Evolutionary conservation across 2,797 vertebrate species (phyloP), one percentile per base, ranked within the genome.

Genomic region (Brachymystax lenok): DNA sequence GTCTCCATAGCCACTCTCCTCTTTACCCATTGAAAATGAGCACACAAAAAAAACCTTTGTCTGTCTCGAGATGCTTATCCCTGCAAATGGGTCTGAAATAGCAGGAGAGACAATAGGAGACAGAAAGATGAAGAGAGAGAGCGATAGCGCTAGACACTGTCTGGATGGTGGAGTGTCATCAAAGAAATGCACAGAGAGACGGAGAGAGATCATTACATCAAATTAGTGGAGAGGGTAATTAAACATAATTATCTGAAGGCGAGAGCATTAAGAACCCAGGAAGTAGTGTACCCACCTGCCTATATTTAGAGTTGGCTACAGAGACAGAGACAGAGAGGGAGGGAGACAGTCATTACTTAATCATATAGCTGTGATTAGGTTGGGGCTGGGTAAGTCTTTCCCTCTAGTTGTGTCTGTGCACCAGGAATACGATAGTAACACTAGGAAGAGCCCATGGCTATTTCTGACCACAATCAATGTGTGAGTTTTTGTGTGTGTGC

Each of bases 201-300:
- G 61, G 77, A 52, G 93, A 93, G 94, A 93, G 94, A 63, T 63
- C 91, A 92, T 94, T 94, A 95, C 94, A 93, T 92, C 91, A 95
- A 94, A 95, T 95, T 95, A 95, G 93, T 94, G 94, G 94, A 89
- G 92, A 92, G 93, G 94, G 94, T 95, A 95, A 95, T 96, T 96
- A 95, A 94, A 93, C 93, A 91, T 94, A 95, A 95, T 95, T 95
- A 95, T 95, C 93, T 90, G 95, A 94, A 95, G 94, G 94, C 95
- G 94, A 94, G 93, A 95, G 93, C 95, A 94, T 95, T 95, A 95
- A 93, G 91, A 86, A 85, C 93, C 92, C 93, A 95, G 93, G 93
- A 95, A 95, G 91, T 93, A 93, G 59, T 63, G 21, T 63, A 4
- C 59, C 89, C 52, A 77, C 88, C 93, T 91, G 94, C 90, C 94